A percentile compares a stretch with the other conserved stretches of the same genome.
Conservation (phyloP, 2,888 invertebrate genomes). For the Smittia sp. region DNA sequence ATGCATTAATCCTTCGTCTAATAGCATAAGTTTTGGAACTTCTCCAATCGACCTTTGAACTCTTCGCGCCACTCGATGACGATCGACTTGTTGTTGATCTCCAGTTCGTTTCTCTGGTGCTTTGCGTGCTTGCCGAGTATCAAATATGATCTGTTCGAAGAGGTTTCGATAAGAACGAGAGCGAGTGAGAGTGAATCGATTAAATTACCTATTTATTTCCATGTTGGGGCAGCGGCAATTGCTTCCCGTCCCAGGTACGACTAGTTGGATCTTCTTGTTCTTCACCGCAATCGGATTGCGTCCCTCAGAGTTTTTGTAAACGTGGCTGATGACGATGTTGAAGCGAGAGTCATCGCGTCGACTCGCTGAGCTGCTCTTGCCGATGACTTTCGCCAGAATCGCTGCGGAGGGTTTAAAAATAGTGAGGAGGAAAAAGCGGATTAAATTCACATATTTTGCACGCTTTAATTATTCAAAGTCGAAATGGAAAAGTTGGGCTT, state of each 20-base stretch:
- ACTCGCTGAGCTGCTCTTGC: slow-evolving; percentile 47
- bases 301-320: slow-evolving; percentile 61
- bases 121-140: slow-evolving; percentile 87
- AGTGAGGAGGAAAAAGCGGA: slow-evolving; percentile 34
- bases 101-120: slow-evolving; percentile 67
- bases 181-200: background rate
- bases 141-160: slow-evolving; percentile 74
- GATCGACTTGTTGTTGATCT: slow-evolving; percentile 84
- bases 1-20: background rate
- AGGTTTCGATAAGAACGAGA: background rate
- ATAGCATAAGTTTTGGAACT: slow-evolving; percentile 18
- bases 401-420: slow-evolving; percentile 61
- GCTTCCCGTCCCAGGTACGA: slow-evolving; percentile 83
- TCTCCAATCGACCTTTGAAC: slow-evolving; percentile 82
- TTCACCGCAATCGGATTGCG: slow-evolving; percentile 52
- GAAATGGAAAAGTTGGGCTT: slow-evolving; percentile 15
- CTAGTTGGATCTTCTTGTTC: slow-evolving; percentile 68
- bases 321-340: slow-evolving; percentile 81
- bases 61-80: slow-evolving; percentile 95
- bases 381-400: slow-evolving; percentile 85
- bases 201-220: slow-evolving; percentile 79
- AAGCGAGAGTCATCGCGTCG: slow-evolving; percentile 65
- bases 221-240: slow-evolving; percentile 97
- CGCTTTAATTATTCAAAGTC: slow-evolving; percentile 38
- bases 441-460: slow-evolving; percentile 32